Conservation (phyloP, 2,797 vertebrate species). For the Characodon lateralis region DNA sequence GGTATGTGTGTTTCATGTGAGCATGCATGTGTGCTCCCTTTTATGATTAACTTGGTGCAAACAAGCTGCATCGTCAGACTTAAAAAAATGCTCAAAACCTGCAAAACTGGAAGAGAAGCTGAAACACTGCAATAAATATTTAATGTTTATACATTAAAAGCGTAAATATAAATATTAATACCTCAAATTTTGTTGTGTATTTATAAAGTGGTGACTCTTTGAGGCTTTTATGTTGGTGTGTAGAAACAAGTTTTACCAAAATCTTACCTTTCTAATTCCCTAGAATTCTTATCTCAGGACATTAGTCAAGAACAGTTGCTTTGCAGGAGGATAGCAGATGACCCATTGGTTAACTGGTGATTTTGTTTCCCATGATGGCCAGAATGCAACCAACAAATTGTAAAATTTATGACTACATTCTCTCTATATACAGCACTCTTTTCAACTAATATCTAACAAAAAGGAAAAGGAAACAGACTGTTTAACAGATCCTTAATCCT, state of each 20-base stretch:
- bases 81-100: conserved; percentile 9
- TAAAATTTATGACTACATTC: neutral
- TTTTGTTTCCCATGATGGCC: neutral
- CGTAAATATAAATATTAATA: neutral
- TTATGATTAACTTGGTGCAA: conserved; percentile 24
- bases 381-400: neutral
- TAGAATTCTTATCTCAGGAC: conserved; percentile 1
- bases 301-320: conserved; percentile 8
- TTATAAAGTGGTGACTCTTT: neutral
- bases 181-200: neutral
- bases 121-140: neutral
- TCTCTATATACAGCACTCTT: neutral
- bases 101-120: neutral
- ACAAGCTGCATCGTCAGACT: neutral
- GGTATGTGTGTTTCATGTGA: conserved; percentile 8
- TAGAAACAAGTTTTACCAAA: neutral
- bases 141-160: neutral
- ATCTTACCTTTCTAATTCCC: conserved; percentile 49
- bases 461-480: too few relatives aligned
- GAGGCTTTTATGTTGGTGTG: neutral
- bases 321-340: conserved; percentile 1
- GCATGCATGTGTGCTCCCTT: conserved; percentile 4
- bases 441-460: neutral
- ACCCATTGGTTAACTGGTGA: neutral
- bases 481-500: too few relatives aligned